A percentile compares a stretch with the other conserved stretches of the same genome.
Evolutionary conservation across 2,888 invertebrate species (phyloP).

Genomic region (Synergus itoensis): DNA sequence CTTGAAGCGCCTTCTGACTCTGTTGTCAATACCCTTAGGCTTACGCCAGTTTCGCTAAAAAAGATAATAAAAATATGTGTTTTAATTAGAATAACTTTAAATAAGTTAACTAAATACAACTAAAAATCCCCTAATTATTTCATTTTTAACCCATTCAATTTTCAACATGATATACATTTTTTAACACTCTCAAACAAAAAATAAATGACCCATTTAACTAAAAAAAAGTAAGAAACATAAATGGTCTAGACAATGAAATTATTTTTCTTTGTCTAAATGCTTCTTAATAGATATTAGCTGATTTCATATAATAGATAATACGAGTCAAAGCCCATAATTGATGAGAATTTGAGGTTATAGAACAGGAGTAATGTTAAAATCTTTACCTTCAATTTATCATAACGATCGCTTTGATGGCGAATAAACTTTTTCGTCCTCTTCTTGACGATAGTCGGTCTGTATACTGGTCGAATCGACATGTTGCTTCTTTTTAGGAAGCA

Average conservation of each 20-base stretch:
- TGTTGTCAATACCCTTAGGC: slow-evolving; percentile 99
- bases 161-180: not conserved
- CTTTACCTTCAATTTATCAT: slow-evolving; percentile 93
- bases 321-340: not conserved
- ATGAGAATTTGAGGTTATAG: slow-evolving; percentile 52
- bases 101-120: not conserved
- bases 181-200: not conserved
- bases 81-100: not conserved
- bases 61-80: slow-evolving; percentile 35
- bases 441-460: slow-evolving; percentile 94
- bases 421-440: slow-evolving; percentile 99
- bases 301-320: no score
- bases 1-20: slow-evolving; percentile 99
- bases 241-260: not conserved
- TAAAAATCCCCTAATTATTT: no score
- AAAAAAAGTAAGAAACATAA: not conserved
- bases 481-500: slow-evolving; percentile 75
- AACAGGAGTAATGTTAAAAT: not conserved
- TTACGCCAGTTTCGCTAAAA: slow-evolving; percentile 97
- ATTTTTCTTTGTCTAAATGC: not conserved
- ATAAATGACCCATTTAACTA: not conserved
- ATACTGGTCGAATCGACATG: slow-evolving; percentile 94
- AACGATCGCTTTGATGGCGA: slow-evolving; percentile 99
- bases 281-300: no score
- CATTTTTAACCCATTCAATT: no score